Evolutionary conservation across 2,888 invertebrate genomes (phyloP).

Genomic region (Drosophila fungiperda): DNA sequence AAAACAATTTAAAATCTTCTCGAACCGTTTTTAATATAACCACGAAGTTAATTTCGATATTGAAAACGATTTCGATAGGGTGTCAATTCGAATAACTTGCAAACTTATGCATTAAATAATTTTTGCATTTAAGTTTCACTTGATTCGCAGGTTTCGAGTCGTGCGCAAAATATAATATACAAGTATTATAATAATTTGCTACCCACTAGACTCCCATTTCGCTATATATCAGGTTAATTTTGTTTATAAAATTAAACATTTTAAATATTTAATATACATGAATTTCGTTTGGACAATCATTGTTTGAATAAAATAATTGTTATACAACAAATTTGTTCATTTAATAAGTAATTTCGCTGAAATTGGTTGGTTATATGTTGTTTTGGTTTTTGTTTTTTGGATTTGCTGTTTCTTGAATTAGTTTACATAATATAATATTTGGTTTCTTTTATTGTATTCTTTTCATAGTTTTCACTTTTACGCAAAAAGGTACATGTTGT

Average conservation of each 20-base stretch:
- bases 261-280: slow-evolving; percentile 49
- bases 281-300: slow-evolving; percentile 47
- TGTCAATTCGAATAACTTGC: not conserved
- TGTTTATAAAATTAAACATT: slow-evolving; percentile 63
- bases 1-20: not conserved
- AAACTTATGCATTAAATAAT: not conserved
- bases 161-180: not conserved
- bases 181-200: not conserved
- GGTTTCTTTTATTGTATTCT: slow-evolving; percentile 76
- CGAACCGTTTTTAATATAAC: not conserved
- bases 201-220: not conserved
- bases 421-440: slow-evolving; percentile 56
- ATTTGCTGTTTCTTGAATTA: slow-evolving; percentile 36
- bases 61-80: not conserved
- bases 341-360: slow-evolving; percentile 34
- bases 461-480: slow-evolving; percentile 79
- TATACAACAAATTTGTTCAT: slow-evolving; percentile 46
- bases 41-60: not conserved
- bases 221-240: slow-evolving; percentile 15
- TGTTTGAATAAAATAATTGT: slow-evolving; percentile 59
- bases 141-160: slow-evolving; percentile 27
- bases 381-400: slow-evolving; percentile 13
- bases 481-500: slow-evolving; percentile 81
- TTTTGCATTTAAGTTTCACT: slow-evolving; percentile 9
- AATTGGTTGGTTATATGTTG: slow-evolving; percentile 46